These are phyloP conservation scores for Drosophila yooni DNA, from an alignment of 2,888 invertebrate genomes.

Conservation along the genomic window DNA sequence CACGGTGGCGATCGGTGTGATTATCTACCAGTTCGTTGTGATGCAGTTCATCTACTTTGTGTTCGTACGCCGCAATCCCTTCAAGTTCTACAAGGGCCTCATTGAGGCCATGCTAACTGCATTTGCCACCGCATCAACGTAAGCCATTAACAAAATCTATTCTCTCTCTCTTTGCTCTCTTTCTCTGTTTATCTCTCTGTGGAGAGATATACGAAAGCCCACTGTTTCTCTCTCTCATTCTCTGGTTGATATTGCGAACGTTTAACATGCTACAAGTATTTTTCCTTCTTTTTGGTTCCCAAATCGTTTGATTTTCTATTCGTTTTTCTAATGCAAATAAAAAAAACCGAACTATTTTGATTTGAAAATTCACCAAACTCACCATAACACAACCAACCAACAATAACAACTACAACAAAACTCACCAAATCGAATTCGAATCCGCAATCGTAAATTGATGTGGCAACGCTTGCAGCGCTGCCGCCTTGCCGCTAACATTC, in stretches of 20 bases:
- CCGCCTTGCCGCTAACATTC: conserved; percentile 95
- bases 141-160: conserved; percentile 84
- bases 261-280: conserved; percentile 78
- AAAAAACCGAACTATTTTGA: conserved; percentile 51
- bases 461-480: conserved; percentile 87
- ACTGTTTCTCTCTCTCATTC: conserved; percentile 76
- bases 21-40: conserved; percentile 93
- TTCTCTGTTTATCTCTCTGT: conserved; percentile 63
- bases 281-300: conserved; percentile 78
- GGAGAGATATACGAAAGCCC: conserved; percentile 19
- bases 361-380: conserved; percentile 51
- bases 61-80: conserved; percentile 93
- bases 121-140: conserved; percentile 96
- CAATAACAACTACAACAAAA: conserved; percentile 24
- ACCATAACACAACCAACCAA: conserved; percentile 36
- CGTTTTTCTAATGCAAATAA: conserved; percentile 43
- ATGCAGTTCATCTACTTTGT: conserved; percentile 94
- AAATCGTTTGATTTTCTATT: conserved; percentile 63
- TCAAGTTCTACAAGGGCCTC: conserved; percentile 93
- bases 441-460: conserved; percentile 29
- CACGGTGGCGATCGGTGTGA: conserved; percentile 92
- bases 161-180: conserved; percentile 27
- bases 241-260: conserved; percentile 47
- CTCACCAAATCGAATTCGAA: conserved; percentile 16
- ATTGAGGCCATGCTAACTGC: conserved; percentile 94